Conservation (phyloP, 2,113 vertebrate species). For the Enhydra lutris region DNA sequence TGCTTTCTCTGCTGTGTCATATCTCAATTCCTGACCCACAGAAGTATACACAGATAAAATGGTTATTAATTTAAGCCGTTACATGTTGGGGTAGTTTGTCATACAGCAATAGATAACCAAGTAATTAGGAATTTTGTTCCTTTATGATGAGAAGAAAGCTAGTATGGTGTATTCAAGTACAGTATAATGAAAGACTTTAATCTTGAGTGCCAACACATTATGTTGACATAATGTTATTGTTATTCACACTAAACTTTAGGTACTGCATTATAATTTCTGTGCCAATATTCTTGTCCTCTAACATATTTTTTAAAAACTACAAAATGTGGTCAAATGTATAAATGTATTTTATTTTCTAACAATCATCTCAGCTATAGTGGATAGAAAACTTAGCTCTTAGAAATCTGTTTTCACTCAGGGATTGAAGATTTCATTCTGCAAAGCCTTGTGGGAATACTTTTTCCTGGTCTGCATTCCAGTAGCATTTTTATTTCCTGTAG, state of each 20-base stretch:
- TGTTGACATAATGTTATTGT: not conserved
- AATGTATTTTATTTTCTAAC: slow-evolving; percentile 70
- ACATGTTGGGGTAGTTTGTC: not conserved
- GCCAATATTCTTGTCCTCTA: slow-evolving; percentile 20
- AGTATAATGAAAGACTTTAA: not conserved
- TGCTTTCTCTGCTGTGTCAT: not conserved
- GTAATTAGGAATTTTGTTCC: not conserved
- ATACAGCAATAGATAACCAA: not conserved
- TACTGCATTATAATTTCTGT: slow-evolving; percentile 13
- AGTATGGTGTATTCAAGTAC: not conserved
- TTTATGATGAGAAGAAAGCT: not conserved
- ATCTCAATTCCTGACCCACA: not conserved
- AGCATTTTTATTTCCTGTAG: slow-evolving; percentile 85
- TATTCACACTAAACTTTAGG: slow-evolving; percentile 51
- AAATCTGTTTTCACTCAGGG: slow-evolving; percentile 84
- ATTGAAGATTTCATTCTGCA: slow-evolving; percentile 83
- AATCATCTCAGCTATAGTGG: slow-evolving; percentile 68
- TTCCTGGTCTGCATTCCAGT: slow-evolving; percentile 83
- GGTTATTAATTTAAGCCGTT: not conserved
- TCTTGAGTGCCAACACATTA: not conserved
- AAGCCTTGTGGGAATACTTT: slow-evolving; percentile 83
- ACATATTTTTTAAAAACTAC: slow-evolving; percentile 55
- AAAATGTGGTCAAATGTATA: slow-evolving; percentile 64
- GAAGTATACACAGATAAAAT: not conserved
- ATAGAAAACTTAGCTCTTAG: slow-evolving; percentile 74